Evolutionary conservation across 2,888 invertebrate species (phyloP).

Genomic region (Drosophila prostipennis): DNA sequence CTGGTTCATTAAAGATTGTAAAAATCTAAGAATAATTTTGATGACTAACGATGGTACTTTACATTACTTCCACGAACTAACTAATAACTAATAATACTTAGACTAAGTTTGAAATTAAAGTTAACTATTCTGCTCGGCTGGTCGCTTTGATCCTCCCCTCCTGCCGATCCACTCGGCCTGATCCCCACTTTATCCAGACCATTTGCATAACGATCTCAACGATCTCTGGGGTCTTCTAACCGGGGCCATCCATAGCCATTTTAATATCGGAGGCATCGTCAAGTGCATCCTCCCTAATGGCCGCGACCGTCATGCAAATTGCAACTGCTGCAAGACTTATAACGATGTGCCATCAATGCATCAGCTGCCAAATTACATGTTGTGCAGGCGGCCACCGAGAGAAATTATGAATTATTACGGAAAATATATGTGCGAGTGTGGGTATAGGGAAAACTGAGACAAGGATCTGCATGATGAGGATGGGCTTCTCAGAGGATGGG

Average conservation of each 20-base stretch:
- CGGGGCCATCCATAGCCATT: neutral
- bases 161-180: neutral
- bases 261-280: slow-evolving; percentile 8
- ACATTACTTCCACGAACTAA: too few species aligned
- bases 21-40: too few species aligned
- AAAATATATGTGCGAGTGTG: neutral
- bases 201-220: slow-evolving; percentile 29
- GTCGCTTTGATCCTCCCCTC: slow-evolving; percentile 2
- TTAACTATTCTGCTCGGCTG: neutral
- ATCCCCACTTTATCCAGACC: neutral
- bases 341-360: slow-evolving; percentile 51
- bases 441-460: slow-evolving; percentile 30
- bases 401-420: slow-evolving; percentile 42
- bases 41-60: too few species aligned
- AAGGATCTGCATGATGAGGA: slow-evolving; percentile 28
- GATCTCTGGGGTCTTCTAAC: neutral
- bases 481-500: neutral
- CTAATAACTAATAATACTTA: too few species aligned
- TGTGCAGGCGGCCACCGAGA: slow-evolving; percentile 24
- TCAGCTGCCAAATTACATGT: slow-evolving; percentile 56
- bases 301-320: slow-evolving; percentile 48
- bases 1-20: too few species aligned
- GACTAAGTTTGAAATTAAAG: too few species aligned
- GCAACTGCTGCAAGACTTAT: slow-evolving; percentile 18
- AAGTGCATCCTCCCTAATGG: slow-evolving; percentile 40